phyloP scores from a whole-genome alignment of 1,140 invertebrate species.

The Orchesella cincta region DNA sequence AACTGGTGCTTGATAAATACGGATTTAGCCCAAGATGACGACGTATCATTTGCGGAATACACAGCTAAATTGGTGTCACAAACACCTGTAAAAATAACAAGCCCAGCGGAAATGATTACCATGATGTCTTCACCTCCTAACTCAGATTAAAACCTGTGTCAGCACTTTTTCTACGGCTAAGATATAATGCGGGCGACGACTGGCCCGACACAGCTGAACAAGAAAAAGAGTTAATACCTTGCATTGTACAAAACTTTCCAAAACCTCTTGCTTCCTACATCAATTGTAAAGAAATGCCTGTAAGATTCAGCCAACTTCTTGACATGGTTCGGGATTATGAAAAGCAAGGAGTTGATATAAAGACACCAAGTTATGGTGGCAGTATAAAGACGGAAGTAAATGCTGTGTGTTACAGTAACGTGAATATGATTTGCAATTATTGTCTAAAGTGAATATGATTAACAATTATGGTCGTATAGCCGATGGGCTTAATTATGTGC shows the following conservation, averaged over 20 bases:
- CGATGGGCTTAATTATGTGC: no score
- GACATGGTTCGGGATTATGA: background rate
- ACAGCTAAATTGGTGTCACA: background rate
- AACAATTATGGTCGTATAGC: no score
- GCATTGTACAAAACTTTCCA: background rate
- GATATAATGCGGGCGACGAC: background rate
- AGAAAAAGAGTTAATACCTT: no score
- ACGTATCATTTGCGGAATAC: background rate
- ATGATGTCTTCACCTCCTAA: background rate
- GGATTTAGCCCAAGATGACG: background rate
- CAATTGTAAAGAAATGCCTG: background rate
- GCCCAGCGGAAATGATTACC: background rate
- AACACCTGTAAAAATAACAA: background rate
- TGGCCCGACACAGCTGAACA: no score
- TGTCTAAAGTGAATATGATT: no score
- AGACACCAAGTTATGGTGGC: background rate
- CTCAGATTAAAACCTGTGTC: background rate
- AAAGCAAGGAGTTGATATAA: background rate
- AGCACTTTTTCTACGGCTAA: background rate
- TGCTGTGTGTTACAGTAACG: no score
- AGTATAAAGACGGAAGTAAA: background rate
- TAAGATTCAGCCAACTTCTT: background rate
- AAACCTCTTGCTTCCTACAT: background rate
- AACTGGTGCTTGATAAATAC: background rate
- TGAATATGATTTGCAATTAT: no score